Evolutionary conservation across 1,140 invertebrate species (phyloP).

Genomic region (Propsilocerus akamusi): DNA sequence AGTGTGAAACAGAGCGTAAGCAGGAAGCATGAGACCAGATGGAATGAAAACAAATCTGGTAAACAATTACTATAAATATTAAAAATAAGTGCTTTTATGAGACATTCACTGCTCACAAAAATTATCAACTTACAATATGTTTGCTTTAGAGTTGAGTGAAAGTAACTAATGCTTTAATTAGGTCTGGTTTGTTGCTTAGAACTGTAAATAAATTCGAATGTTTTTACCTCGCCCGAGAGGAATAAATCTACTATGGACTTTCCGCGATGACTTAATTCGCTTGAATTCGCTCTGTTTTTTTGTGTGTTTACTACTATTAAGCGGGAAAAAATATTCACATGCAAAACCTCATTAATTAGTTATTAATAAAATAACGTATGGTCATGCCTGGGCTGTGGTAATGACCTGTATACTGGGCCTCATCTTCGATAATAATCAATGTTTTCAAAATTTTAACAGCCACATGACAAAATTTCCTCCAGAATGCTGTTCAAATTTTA

Average conservation of each 20-base stretch:
- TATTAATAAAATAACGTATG: too few species aligned
- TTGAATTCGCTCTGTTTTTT: too few species aligned
- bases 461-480: too few species aligned
- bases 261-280: background rate
- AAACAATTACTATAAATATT: background rate
- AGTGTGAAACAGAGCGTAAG: background rate
- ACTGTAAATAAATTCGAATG: background rate
- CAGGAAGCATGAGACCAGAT: background rate
- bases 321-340: constrained; percentile 11
- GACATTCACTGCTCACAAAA: background rate
- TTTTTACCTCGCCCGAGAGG: background rate
- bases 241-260: background rate
- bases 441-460: too few species aligned
- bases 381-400: too few species aligned
- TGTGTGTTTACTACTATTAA: background rate
- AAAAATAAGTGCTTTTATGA: background rate
- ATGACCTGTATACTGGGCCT: too few species aligned
- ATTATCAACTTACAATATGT: background rate
- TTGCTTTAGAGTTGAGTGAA: background rate
- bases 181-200: background rate
- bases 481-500: too few species aligned
- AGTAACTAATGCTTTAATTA: background rate
- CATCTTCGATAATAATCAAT: too few species aligned
- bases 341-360: too few species aligned
- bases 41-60: background rate